Percentiles rank a stretch among this genome's conserved stretches.
Conservation (phyloP, 2,888 invertebrate genomes). For the Drosophila fungiperda region DNA sequence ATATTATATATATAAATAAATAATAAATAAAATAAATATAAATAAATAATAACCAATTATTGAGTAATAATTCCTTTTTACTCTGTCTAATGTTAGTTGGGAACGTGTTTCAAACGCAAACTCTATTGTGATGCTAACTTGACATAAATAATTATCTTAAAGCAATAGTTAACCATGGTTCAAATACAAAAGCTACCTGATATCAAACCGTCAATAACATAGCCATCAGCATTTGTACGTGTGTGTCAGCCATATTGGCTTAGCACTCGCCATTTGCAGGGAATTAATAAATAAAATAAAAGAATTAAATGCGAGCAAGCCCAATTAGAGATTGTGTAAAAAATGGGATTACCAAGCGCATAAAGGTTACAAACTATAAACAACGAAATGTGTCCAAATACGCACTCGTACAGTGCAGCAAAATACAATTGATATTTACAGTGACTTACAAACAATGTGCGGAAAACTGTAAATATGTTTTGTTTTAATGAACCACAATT, state of each 20-base stretch:
- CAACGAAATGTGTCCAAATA: background rate
- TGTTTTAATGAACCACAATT: constrained; percentile 7
- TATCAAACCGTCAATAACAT: constrained; percentile 1
- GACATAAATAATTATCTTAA: background rate
- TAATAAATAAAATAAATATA: background rate
- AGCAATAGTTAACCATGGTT: background rate
- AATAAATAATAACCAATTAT: background rate
- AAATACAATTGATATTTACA: constrained; percentile 4
- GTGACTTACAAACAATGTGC: constrained; percentile 40
- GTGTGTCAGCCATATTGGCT: constrained; percentile 58
- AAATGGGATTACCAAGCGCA: constrained; percentile 28
- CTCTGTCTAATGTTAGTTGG: background rate
- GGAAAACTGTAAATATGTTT: constrained; percentile 33
- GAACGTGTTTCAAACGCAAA: background rate
- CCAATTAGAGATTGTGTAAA: constrained; percentile 27
- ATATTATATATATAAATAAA: background rate
- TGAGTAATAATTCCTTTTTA: background rate
- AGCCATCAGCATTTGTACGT: constrained; percentile 33
- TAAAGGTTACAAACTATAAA: constrained; percentile 20
- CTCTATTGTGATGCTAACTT: constrained; percentile 22
- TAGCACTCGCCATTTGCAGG: constrained; percentile 56
- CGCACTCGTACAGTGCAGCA: background rate
- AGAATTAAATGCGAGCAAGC: constrained; percentile 5
- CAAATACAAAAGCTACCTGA: constrained; percentile 8
- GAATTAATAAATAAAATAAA: constrained; percentile 61